Conservation (phyloP, 2,113 vertebrate genomes). For the Ia io region DNA sequence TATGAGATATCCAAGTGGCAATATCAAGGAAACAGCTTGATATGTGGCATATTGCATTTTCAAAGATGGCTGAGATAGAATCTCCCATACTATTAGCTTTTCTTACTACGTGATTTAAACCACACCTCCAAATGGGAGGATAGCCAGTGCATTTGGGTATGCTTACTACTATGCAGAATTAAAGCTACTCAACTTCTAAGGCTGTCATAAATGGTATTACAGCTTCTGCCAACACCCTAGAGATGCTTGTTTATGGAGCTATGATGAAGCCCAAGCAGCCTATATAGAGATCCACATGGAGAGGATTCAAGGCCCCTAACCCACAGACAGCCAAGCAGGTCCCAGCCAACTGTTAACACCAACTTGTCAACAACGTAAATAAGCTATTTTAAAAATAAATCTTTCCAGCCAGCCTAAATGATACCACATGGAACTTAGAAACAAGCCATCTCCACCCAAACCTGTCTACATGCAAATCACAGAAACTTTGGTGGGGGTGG, state of each 20-base stretch:
- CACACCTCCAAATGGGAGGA: not conserved
- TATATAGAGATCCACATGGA: not conserved
- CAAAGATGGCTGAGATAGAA: not conserved
- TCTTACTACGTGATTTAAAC: not conserved
- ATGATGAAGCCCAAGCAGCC: not conserved
- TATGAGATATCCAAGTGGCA: not conserved
- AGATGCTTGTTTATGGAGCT: not conserved
- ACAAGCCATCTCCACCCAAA: not conserved
- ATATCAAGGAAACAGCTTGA: not conserved
- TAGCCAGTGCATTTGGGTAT: not conserved
- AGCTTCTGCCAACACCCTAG: not conserved
- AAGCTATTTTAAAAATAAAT: not conserved
- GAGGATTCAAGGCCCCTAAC: not conserved
- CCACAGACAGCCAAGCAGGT: not conserved
- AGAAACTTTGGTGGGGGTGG: not conserved
- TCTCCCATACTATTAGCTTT: not conserved
- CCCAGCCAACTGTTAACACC: not conserved
- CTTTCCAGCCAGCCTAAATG: not conserved
- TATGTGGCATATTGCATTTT: not conserved
- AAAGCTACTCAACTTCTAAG: not conserved
- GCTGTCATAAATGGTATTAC: not conserved
- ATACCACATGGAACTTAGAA: not conserved
- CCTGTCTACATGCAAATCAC: not conserved
- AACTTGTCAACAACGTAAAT: not conserved
- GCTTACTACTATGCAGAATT: not conserved